A percentile compares a stretch with the other conserved stretches of the same genome.
Evolutionary conservation across 2,888 invertebrate genomes (phyloP).

Genomic region (Lepas anatifera): DNA sequence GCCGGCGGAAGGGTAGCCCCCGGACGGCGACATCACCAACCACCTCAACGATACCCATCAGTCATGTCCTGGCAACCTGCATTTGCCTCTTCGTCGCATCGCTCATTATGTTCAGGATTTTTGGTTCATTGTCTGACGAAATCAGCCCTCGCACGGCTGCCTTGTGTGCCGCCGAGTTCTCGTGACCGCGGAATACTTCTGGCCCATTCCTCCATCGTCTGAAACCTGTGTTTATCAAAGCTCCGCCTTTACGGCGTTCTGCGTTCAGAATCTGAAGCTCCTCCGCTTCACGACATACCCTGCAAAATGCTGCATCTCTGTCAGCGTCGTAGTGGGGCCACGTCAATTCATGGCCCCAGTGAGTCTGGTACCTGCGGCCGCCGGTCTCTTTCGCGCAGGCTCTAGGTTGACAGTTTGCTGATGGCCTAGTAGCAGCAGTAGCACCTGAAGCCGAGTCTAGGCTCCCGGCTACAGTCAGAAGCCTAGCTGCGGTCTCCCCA

Average conservation of each 20-base stretch:
- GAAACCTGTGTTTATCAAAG: not conserved
- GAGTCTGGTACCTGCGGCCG: too few relatives aligned
- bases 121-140: not conserved
- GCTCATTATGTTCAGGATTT: not conserved
- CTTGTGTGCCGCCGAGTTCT: not conserved
- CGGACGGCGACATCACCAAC: not conserved
- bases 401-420: too few relatives aligned
- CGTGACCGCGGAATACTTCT: not conserved
- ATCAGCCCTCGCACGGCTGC: not conserved
- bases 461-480: too few relatives aligned
- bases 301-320: not conserved
- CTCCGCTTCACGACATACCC: not conserved
- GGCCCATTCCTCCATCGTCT: not conserved
- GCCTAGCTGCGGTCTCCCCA: too few relatives aligned
- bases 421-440: too few relatives aligned
- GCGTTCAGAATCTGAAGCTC: not conserved
- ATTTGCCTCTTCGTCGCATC: not conserved
- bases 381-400: too few relatives aligned
- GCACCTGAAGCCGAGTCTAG: too few relatives aligned
- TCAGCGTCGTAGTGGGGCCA: not conserved
- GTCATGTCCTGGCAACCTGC: not conserved
- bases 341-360: too few relatives aligned
- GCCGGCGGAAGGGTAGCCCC: not conserved
- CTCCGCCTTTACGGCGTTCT: not conserved
- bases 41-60: not conserved